These are phyloP conservation scores for Oscheius sp. DNA, from an alignment of 2,888 invertebrate species.

Conservation along the genomic window DNA sequence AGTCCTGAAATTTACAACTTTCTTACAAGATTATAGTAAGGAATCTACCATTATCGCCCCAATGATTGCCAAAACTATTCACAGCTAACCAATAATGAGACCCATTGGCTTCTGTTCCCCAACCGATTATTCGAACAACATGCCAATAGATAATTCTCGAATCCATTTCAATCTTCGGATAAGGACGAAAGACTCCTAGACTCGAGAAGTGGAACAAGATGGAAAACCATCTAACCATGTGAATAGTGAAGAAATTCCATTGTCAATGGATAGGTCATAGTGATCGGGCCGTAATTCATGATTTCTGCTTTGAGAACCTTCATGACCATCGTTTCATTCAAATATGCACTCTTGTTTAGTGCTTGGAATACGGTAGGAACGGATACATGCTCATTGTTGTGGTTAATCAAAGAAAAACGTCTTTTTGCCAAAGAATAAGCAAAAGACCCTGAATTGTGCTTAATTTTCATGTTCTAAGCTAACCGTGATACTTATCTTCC, in stretches of 20 bases:
- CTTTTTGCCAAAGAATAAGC: constrained; percentile 68
- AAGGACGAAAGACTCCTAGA: constrained; percentile 63
- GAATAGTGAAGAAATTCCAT: constrained; percentile 69
- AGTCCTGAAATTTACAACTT: not conserved
- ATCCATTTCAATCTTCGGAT: constrained; percentile 60
- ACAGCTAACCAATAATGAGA: constrained; percentile 64
- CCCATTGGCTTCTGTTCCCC: constrained; percentile 64
- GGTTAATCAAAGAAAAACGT: constrained; percentile 64
- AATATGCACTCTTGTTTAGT: constrained; percentile 48
- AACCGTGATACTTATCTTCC: constrained; percentile 64
- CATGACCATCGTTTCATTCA: not conserved
- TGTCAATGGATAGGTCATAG: constrained; percentile 68
- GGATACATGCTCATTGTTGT: constrained; percentile 57
- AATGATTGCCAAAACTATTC: constrained; percentile 66
- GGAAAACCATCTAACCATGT: constrained; percentile 41
- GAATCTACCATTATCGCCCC: constrained; percentile 68
- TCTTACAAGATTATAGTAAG: no score
- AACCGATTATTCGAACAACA: constrained; percentile 67
- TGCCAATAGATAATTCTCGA: constrained; percentile 68
- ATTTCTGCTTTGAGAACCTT: constrained; percentile 65
- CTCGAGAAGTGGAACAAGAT: not conserved
- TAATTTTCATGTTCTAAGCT: no score
- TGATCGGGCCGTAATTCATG: constrained; percentile 63
- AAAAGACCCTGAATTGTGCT: constrained; percentile 61
- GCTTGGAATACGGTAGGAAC: constrained; percentile 66